Percentiles rank a stretch among this genome's conserved stretches.
Evolutionary conservation across 2,113 vertebrate species (phyloP).

Genomic region (Poeciliopsis occidentalis): DNA sequence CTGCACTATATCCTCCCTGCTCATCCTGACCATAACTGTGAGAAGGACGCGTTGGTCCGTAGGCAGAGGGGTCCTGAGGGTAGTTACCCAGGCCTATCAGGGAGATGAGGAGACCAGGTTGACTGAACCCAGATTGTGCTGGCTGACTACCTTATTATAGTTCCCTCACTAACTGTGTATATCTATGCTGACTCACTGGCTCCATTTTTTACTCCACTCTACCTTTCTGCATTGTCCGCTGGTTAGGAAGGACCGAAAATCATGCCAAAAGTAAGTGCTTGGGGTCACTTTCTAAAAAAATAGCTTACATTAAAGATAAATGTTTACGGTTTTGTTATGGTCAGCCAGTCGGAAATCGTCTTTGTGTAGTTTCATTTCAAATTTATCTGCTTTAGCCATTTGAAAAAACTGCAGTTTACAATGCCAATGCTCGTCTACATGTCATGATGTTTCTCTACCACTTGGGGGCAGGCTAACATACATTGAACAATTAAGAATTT

Average conservation of each 20-base stretch:
- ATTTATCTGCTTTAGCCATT: background rate
- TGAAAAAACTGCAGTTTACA: background rate
- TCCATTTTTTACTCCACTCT: slow-evolving; percentile 46
- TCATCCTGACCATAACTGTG: slow-evolving; percentile 91
- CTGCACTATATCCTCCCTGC: slow-evolving; percentile 89
- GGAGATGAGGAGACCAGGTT: slow-evolving; percentile 89
- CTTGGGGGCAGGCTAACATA: background rate
- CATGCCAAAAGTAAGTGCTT: slow-evolving; percentile 20
- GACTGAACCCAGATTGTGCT: slow-evolving; percentile 83
- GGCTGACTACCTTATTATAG: slow-evolving; percentile 65
- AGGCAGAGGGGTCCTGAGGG: slow-evolving; percentile 90
- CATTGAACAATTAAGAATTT: background rate
- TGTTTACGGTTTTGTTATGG: background rate
- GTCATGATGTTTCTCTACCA: background rate
- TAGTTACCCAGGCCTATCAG: slow-evolving; percentile 89
- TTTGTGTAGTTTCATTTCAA: background rate
- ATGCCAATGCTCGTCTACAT: background rate
- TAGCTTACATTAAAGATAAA: background rate
- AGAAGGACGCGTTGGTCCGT: slow-evolving; percentile 88
- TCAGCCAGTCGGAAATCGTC: background rate
- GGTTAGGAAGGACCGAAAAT: slow-evolving; percentile 37
- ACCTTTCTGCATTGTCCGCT: slow-evolving; percentile 46
- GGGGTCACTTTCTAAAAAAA: background rate
- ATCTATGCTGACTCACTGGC: slow-evolving; percentile 42
- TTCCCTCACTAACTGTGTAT: slow-evolving; percentile 45